These are phyloP conservation scores for Sebastes hubbsi DNA, from an alignment of 2,797 vertebrate species.

Conservation along the genomic window DNA sequence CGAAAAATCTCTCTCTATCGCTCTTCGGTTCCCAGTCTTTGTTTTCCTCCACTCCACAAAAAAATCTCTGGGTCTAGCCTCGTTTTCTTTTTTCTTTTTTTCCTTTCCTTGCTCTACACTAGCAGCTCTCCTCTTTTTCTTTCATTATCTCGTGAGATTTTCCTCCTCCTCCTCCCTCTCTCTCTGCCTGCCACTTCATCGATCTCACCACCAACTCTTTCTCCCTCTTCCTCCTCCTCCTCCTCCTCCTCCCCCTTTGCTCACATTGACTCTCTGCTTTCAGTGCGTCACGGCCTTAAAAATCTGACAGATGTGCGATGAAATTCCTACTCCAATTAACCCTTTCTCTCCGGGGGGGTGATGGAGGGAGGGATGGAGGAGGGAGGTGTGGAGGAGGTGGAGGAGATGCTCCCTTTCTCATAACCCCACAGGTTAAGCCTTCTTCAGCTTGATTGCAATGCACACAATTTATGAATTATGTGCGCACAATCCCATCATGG, in stretches of 20 bases:
- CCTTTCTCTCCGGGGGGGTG: constrained; percentile 80
- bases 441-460: constrained; percentile 60
- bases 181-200: constrained; percentile 83
- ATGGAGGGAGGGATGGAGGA: constrained; percentile 12
- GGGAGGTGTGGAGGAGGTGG: constrained; percentile 35
- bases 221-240: constrained; percentile 58
- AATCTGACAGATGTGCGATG: constrained; percentile 93
- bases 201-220: constrained; percentile 86
- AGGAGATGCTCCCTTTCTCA: constrained; percentile 65
- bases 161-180: constrained; percentile 80
- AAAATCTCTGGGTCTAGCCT: constrained; percentile 60
- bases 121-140: constrained; percentile 80
- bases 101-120: constrained; percentile 41
- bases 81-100: constrained; percentile 29
- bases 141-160: constrained; percentile 86
- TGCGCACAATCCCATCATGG: constrained; percentile 38
- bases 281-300: constrained; percentile 90
- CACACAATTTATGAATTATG: constrained; percentile 63
- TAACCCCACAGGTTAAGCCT: constrained; percentile 71
- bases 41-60: constrained; percentile 35
- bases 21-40: constrained; percentile 12
- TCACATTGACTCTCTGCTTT: constrained; percentile 79
- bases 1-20: neutral
- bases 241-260: constrained; percentile 49
- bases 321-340: constrained; percentile 90